Evolutionary conservation across 1,140 invertebrate species (phyloP), one percentile per base, ranked within the genome.

Genomic region (Drosophila suzukii): DNA sequence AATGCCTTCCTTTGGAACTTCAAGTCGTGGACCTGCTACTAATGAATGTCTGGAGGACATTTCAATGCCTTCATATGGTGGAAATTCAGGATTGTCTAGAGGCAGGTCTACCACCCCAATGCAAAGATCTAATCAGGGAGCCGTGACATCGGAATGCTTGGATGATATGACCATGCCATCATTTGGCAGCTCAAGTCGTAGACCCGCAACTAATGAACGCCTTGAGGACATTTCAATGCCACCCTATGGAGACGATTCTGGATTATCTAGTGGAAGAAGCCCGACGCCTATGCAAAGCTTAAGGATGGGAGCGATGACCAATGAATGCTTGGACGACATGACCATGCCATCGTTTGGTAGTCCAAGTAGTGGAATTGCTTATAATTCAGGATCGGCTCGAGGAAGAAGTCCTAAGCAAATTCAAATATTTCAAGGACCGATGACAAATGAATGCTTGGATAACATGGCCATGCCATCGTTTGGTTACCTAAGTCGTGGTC

Each of bases 151-250:
- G 32, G 36, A 61, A 0, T 46, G 39, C 3, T 30, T 65, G 0
- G 34, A 60, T 0, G 58, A 60, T 30, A 34, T 50, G 20, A 49
- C 58, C 3, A 61, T 61, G 59, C 59, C 59, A 11, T 20, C 36
- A 15, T 55, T 39, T 11, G 36, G 34, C 6, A 24, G 3, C 0
- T 38, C 30, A 0, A 20, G 30, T 13, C 47, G 6, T 13, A 15
- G 32, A 11, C 2, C 3, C 11, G 32, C 0, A 36, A 13, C 50
- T 6, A 36, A 41, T 8, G 58, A 54, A 13, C 36, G 32, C 6
- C 20, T 65, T 0, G 43, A 38, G 41, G 20, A 72, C 6, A 27
- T 67, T 13, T 39, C 70, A 4, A 47, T 49, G 62, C 62, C 62
- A 4, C 2, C 32, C 3, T 53, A 36, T 20, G 32, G 15, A 6